Base-by-base conservation (phyloP, 1,140 invertebrate species). In the Anastatus disparis region DNA sequence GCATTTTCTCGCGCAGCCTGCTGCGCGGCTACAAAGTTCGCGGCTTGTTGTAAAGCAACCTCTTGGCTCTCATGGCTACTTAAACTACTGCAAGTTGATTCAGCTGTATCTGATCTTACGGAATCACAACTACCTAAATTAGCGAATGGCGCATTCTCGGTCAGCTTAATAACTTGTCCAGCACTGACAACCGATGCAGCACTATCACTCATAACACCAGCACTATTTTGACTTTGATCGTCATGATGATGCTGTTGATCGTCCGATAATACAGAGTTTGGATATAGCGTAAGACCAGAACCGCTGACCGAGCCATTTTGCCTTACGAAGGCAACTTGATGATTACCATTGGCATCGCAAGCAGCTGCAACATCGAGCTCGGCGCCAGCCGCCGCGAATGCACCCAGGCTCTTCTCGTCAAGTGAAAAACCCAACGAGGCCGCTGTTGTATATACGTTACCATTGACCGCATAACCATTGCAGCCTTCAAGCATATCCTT, bases 71-170 rank as follows among this genome's bases (percentile, higher is more conserved):
- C 85, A 26, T 82, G 82, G 46, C 84, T 84, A 65, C 83, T 85
- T 26, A 86, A 71, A 56, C 84, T 87, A 70, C 85, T 86, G 72
- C 83, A 86, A 53, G 78, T 81, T 12, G 82, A 86, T 72, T 87
- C 86, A 46, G 80, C 82, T 13, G 84, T 82, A 69, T 86, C 86
- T 22, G 85, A 85, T 20, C 83, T 74, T 0, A 81, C 83, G 1
- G 85, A 85, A 65, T 86, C 83, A 62, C 85, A 83, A 17, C 76
- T 76, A 46, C 53, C 73, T 29, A 56, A 65, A 38, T 55, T 76
- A 17, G 44, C 65, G 50, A 65, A 59, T 17, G 63, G 31, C 24
- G n/a, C 53, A 17, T 35, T 64, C 7, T 64, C 61, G 3, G 42
- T 12, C 9, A 71, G 61, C 52, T 65, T 71, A n/a, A 70, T 63